These are phyloP conservation scores for Malacoraja senta DNA, from an alignment of 2,797 vertebrate species.

Conservation along the genomic window DNA sequence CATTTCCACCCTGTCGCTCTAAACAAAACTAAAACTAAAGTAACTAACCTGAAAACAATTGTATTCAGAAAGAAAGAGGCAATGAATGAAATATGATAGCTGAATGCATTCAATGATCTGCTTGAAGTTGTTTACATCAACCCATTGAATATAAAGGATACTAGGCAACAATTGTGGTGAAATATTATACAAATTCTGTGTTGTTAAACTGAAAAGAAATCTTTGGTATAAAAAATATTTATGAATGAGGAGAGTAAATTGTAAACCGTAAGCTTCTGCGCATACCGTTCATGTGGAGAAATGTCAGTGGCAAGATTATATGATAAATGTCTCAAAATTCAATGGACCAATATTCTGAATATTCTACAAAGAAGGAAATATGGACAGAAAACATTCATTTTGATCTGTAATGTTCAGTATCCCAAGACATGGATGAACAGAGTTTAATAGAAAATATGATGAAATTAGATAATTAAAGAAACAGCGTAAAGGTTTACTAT, in stretches of 20 bases:
- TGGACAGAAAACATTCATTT: neutral
- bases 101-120: neutral
- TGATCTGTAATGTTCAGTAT: neutral
- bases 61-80: neutral
- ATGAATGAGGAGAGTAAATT: neutral
- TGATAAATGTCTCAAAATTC: neutral
- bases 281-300: neutral
- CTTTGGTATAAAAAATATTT: neutral
- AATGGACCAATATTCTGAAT: neutral
- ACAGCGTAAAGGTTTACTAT: neutral
- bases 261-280: neutral
- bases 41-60: neutral
- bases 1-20: no score
- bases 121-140: constrained; percentile 14
- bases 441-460: neutral
- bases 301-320: neutral
- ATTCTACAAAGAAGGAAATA: neutral
- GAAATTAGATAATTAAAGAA: neutral
- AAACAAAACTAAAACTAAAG: no score
- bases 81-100: neutral
- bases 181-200: no score
- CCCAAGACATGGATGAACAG: neutral
- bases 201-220: no score
- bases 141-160: neutral
- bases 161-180: neutral